A percentile compares a stretch with the other conserved stretches of the same genome.
Conservation (phyloP, 2,888 invertebrate genomes). For the Papilio protenor region DNA sequence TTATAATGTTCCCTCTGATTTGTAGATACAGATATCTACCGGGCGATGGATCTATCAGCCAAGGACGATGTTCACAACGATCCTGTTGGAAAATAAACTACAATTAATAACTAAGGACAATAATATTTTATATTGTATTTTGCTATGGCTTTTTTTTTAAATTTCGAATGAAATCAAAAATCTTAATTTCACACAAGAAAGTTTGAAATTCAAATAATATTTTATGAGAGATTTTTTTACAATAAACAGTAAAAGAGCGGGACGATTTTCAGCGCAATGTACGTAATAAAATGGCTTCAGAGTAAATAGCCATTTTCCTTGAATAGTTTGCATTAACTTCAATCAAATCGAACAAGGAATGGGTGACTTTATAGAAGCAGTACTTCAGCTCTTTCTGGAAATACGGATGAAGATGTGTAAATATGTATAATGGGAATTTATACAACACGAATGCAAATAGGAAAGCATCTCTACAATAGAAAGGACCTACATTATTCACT, state of each 20-base stretch:
- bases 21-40: constrained; percentile 92
- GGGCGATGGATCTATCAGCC: constrained; percentile 90
- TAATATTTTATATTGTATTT: neutral
- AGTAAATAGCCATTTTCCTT: constrained; percentile 20
- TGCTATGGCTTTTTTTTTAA: neutral
- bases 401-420: neutral
- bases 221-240: constrained; percentile 1
- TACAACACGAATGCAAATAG: neutral
- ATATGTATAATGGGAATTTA: neutral
- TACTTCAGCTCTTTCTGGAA: neutral
- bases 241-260: neutral
- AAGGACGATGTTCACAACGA: constrained; percentile 91
- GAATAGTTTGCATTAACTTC: constrained; percentile 16
- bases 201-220: constrained; percentile 15
- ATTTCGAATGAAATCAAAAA: neutral
- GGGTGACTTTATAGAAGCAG: neutral
- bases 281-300: constrained; percentile 5
- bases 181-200: neutral
- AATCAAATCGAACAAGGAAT: neutral
- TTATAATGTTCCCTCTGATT: constrained; percentile 86
- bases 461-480: neutral
- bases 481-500: neutral
- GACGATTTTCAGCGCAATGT: neutral
- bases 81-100: constrained; percentile 78
- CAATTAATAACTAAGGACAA: neutral